A percentile compares a stretch with the other conserved stretches of the same genome.
Conservation (phyloP, 2,888 invertebrate species). For the Leucophenga montana region DNA sequence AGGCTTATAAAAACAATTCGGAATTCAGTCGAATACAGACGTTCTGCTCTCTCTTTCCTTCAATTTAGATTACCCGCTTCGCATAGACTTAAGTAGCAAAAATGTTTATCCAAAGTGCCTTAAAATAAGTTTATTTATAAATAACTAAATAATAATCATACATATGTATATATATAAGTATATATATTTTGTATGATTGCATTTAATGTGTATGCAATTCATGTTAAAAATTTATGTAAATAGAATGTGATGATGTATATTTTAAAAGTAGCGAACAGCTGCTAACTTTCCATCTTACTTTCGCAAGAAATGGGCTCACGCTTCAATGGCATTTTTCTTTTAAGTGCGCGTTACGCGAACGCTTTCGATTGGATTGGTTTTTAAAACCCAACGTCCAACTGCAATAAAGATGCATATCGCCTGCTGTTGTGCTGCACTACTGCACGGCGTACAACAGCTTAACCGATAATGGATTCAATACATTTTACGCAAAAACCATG, state of each 20-base stretch:
- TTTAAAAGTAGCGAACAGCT: too few relatives aligned
- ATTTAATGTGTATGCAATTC: neutral
- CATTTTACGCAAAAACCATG: conserved; percentile 47
- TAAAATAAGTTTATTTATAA: conserved; percentile 16
- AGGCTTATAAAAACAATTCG: conserved; percentile 74
- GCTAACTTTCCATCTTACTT: neutral
- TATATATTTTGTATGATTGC: neutral
- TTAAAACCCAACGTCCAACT: conserved; percentile 18
- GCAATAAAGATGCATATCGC: conserved; percentile 20
- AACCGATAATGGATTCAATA: conserved; percentile 69
- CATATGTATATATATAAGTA: too few relatives aligned
- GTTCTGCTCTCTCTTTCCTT: neutral
- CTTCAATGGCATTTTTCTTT: conserved; percentile 47
- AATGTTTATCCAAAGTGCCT: conserved; percentile 18
- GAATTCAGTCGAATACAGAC: too few relatives aligned
- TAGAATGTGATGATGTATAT: too few relatives aligned
- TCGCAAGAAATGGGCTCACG: conserved; percentile 8
- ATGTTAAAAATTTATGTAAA: neutral
- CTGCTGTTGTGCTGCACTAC: conserved; percentile 13
- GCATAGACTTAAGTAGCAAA: conserved; percentile 14
- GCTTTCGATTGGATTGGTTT: conserved; percentile 10
- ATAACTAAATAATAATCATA: too few relatives aligned
- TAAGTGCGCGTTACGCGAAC: conserved; percentile 50
- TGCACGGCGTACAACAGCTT: conserved; percentile 51
- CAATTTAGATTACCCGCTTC: neutral